Conservation (phyloP, 2,797 vertebrate genomes). For the Ptychobarbus kaznakovi region DNA sequence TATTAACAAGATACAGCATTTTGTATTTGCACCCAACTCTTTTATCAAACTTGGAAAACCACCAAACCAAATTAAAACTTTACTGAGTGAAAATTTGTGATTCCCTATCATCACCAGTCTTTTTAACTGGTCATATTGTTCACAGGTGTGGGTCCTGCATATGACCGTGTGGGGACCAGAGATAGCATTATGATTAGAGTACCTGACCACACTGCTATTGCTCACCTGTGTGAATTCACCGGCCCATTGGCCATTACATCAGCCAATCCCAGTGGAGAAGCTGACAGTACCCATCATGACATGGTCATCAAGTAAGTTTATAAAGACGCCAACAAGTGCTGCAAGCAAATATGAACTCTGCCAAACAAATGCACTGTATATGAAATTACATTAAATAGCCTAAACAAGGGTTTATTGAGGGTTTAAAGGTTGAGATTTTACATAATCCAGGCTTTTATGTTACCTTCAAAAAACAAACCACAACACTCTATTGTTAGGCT, state of each 20-base stretch:
- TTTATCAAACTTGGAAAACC: background rate
- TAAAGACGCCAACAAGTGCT: background rate
- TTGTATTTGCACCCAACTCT: background rate
- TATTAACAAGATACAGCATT: background rate
- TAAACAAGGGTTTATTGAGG: background rate
- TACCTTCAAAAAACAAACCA: conserved; percentile 4
- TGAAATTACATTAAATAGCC: background rate
- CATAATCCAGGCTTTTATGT: background rate
- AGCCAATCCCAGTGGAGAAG: conserved; percentile 89
- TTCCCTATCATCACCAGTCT: background rate
- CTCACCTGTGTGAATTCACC: conserved; percentile 86
- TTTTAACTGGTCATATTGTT: conserved; percentile 3
- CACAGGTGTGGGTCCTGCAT: conserved; percentile 85
- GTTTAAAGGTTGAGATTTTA: background rate
- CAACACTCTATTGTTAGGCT: background rate
- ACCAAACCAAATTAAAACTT: background rate
- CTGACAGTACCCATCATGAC: conserved; percentile 88
- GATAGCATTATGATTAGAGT: conserved; percentile 94
- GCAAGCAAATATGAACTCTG: background rate
- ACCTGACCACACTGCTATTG: conserved; percentile 86
- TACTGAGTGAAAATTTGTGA: background rate
- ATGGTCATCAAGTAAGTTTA: conserved; percentile 86
- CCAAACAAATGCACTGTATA: background rate
- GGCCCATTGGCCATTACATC: conserved; percentile 90
- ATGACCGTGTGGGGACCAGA: conserved; percentile 84